These are phyloP conservation scores for Temnopleurus reevesii DNA, from an alignment of 53 echinoderm and acorn worm species.

Conservation along the genomic window DNA sequence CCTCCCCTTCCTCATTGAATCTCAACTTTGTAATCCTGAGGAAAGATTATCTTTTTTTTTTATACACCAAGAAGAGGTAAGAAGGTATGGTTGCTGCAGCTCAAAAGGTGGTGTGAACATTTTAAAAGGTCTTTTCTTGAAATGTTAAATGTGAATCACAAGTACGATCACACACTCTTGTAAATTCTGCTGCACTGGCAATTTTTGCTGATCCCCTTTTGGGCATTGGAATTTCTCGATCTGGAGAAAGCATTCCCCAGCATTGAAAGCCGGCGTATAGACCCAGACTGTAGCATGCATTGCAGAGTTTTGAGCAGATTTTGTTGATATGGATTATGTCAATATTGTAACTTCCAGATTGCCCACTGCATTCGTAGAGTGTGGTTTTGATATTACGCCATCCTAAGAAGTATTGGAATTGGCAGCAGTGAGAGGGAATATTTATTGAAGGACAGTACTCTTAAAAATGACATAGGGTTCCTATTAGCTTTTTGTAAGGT, in stretches of 20 bases:
- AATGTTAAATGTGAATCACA: neutral
- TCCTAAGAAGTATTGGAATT: neutral
- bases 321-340: neutral
- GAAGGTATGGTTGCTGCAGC: neutral
- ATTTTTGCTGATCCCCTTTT: neutral
- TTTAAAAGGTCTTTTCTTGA: neutral
- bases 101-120: neutral
- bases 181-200: neutral
- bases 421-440: neutral
- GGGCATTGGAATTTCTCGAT: neutral
- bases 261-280: neutral
- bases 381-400: neutral
- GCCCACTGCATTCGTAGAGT: neutral
- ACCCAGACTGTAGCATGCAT: neutral
- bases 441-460: constrained; percentile 24
- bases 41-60: neutral
- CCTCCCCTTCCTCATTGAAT: constrained; percentile 16
- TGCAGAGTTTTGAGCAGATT: neutral
- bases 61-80: neutral
- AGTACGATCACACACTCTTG: neutral
- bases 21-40: neutral
- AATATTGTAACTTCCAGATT: neutral
- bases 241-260: neutral
- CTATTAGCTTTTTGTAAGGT: neutral
- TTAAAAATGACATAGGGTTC: neutral